These are phyloP conservation scores for Thymelicus sylvestris DNA, from an alignment of 2,888 invertebrate genomes.

Conservation along the genomic window DNA sequence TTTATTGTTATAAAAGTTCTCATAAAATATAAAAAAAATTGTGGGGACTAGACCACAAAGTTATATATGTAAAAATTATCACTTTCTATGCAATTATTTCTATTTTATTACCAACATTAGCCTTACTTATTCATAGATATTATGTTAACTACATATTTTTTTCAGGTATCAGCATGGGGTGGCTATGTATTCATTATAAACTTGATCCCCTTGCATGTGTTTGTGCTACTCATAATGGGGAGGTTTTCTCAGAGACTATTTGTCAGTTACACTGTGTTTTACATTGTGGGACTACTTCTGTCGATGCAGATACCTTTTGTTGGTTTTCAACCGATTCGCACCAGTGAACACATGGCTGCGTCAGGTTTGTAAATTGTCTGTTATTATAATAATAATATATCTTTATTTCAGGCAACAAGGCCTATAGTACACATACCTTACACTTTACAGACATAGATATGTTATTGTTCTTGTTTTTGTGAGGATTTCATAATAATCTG, in stretches of 20 bases:
- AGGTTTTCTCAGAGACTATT: conserved; percentile 96
- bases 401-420: too few species aligned
- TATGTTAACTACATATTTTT: conserved; percentile 5
- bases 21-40: too few species aligned
- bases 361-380: conserved; percentile 83
- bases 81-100: too few species aligned
- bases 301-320: conserved; percentile 99
- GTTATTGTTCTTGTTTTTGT: too few species aligned
- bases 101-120: neutral
- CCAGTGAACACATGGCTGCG: conserved; percentile 99
- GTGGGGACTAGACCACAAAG: too few species aligned
- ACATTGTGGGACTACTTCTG: conserved; percentile 96
- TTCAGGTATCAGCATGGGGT: conserved; percentile 98
- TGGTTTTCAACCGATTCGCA: conserved; percentile 99
- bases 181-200: conserved; percentile 99
- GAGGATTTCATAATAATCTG: too few species aligned
- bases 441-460: too few species aligned
- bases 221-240: conserved; percentile 97
- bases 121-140: neutral
- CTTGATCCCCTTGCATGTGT: conserved; percentile 98
- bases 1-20: too few species aligned
- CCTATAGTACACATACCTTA: too few species aligned
- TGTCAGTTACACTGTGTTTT: conserved; percentile 98
- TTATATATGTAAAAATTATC: too few species aligned
- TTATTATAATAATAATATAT: neutral